Evolutionary conservation across 2,888 invertebrate genomes (phyloP), one percentile per base, ranked within the genome.

Genomic region (Papilio protenor): DNA sequence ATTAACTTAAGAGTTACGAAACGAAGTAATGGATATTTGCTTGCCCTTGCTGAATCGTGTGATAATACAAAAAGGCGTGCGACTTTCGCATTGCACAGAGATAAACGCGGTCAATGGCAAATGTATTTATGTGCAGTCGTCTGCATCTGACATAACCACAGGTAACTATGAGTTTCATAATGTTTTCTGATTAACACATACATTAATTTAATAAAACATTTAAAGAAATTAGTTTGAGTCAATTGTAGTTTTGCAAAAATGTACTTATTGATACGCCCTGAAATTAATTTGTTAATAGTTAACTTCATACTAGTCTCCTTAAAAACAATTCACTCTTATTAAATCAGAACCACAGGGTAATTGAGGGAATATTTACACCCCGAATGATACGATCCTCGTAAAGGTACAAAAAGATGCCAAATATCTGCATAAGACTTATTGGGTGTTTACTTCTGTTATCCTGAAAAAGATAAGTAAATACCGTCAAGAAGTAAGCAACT

Each of bases 91-190:
- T 64, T 59, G 61, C 16, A 27, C 8, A 16, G 61, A 49, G 64
- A 74, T 64, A 74, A 74, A 11, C 47, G n/a, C 74, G 64, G 49
- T 33, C 33, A 64, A 52, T 52, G 18, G 14, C 64, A 23, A 61
- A 16, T 61, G 18, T 8, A 64, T 64, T 64, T 64, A 16, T 64
- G 33, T 64, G 18, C 64, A 14, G 8, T 64, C 33, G 33, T 1
- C 33, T 64, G 18, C 64, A 64, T 33, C 16, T 33, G 18, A 33
- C 21, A 33, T 16, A 27, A 27, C 18, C 6, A 27, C 33, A 33
- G 64, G 33, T 33, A 14, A 18, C 64, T 0, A 18, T 64, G 23
- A 27, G 8, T 49, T 21, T 5, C 10, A 64, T 16, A 6, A 40
- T 40, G 40, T 61, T 40, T 21, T 45, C 18, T 49, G 47, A 23